Evolutionary conservation across 2,113 vertebrate genomes (phyloP).

Genomic region (Pantherophis guttatus): DNA sequence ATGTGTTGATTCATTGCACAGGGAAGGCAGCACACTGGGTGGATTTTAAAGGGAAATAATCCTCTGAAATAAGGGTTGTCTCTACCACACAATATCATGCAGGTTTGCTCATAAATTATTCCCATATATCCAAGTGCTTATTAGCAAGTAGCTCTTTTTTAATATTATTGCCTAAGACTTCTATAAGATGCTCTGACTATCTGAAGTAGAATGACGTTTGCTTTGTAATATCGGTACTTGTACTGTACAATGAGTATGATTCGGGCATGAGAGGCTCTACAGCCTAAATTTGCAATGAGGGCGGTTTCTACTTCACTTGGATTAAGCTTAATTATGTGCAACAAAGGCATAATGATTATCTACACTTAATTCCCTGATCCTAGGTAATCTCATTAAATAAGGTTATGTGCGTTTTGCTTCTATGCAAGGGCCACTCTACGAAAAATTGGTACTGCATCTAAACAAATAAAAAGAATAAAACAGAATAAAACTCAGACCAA

Average conservation of each 20-base stretch:
- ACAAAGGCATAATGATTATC: background rate
- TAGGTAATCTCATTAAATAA: background rate
- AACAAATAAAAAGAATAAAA: background rate
- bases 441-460: background rate
- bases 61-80: background rate
- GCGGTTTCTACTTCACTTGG: background rate
- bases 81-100: background rate
- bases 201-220: background rate
- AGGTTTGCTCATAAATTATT: background rate
- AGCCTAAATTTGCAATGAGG: background rate
- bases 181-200: background rate
- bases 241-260: background rate
- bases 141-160: background rate
- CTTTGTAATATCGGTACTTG: background rate
- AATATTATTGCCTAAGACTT: background rate
- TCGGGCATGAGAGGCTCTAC: background rate
- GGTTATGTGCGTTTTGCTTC: background rate
- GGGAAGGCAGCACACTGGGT: background rate
- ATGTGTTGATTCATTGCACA: background rate
- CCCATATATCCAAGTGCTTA: background rate
- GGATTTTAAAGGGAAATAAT: background rate
- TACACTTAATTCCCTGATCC: background rate
- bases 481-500: background rate
- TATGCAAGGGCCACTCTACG: background rate
- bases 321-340: background rate